Evolutionary conservation across 2,888 invertebrate species (phyloP), one percentile per base, ranked within the genome.

Genomic region (Onthophagus sagittarius): DNA sequence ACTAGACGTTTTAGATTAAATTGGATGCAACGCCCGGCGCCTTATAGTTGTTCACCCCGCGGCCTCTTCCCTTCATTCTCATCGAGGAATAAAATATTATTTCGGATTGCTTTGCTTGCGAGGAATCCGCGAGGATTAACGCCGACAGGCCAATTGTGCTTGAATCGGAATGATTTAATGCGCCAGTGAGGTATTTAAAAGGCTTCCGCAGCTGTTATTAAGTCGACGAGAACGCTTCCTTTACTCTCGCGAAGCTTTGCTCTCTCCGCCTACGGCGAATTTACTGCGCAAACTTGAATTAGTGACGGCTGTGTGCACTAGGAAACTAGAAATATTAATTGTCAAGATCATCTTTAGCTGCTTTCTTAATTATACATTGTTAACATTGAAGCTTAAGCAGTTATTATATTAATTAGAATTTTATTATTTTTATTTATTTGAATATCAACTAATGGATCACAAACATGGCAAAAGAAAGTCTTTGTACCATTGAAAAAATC

Each of bases 1-100:
- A 32, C 67, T 31, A 67, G 67, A 67, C 67, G 67, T 67, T 67
- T 23, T 67, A 67, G 67, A 67, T 67, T 67, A 67, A 67, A 67
- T 67, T 67, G 67, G 67, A 67, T 64, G n/a, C 67, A 53, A 53
- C 39, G 39, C 11, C 7, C 4, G 39, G 39, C 39, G 39, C 39
- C 39, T 53, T 53, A 53, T 23, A 23, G 23, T 23, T 23, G 39
- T 53, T 53, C 39, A 11, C 39, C 39, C 39, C 39, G 39, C 39
- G 39, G 39, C 7, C 39, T 23, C 23, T 23, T 23, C 23, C 23
- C 23, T 23, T 23, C 23, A 3, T 23, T 23, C 39, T 11, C 39
- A 11, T 9, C 11, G 39, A 11, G 9, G 39, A 53, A 11, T 7
- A 9, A 53, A 53, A 53, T 53, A 53, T 53, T 53, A 53, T 11